phyloP scores from a whole-genome alignment of 2,888 invertebrate species.

The Epiblema foenella region DNA sequence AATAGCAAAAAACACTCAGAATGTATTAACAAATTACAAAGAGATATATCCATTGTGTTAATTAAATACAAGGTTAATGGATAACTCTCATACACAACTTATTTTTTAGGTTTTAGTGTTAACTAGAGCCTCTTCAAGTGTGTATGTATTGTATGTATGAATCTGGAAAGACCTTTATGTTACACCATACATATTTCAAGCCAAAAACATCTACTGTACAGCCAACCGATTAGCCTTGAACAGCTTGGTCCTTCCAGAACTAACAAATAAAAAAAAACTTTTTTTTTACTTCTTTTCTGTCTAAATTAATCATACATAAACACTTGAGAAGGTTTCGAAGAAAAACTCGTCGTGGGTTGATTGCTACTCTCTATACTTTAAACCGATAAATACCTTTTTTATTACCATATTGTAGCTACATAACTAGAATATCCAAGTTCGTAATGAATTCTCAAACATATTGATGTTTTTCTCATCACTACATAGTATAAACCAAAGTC shows the following conservation, averaged over 20 bases:
- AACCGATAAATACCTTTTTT: not conserved
- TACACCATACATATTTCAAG: constrained; percentile 72
- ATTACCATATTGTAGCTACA: not conserved
- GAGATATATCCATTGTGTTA: constrained; percentile 31
- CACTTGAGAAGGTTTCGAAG: constrained; percentile 56
- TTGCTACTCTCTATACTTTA: constrained; percentile 16
- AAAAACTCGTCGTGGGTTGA: constrained; percentile 48
- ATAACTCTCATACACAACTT: constrained; percentile 75
- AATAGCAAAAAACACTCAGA: constrained; percentile 55
- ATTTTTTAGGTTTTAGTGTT: constrained; percentile 74
- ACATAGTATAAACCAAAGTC: no score
- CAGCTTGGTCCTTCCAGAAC: constrained; percentile 57
- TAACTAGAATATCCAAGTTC: not conserved
- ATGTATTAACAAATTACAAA: constrained; percentile 35
- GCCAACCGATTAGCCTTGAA: constrained; percentile 72
- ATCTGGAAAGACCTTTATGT: constrained; percentile 55
- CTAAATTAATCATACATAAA: constrained; percentile 55
- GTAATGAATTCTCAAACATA: not conserved
- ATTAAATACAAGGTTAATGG: constrained; percentile 48
- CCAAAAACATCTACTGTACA: constrained; percentile 79
- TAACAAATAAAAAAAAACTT: constrained; percentile 21
- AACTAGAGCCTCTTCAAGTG: constrained; percentile 64
- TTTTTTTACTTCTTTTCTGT: constrained; percentile 29
- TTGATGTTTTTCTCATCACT: not conserved
- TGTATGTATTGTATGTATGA: constrained; percentile 54